Evolutionary conservation across 2,888 invertebrate species (phyloP).

Genomic region (Alcis repandata): DNA sequence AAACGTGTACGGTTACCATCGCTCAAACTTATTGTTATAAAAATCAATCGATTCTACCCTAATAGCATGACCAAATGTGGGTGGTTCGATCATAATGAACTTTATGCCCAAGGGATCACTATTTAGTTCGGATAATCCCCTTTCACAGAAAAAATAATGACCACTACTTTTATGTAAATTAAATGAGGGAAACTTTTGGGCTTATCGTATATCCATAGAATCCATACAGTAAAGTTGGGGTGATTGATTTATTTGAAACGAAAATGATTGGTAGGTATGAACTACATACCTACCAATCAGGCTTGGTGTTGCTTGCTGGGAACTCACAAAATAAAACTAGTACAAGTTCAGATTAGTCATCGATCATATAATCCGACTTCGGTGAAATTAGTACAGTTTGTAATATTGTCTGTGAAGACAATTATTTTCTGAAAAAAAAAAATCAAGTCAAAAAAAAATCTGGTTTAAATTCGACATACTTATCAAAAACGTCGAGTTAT

Average conservation of each 20-base stretch:
- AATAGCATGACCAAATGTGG: constrained; percentile 61
- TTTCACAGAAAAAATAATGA: constrained; percentile 82
- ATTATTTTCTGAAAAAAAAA: not conserved
- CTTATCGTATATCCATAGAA: constrained; percentile 33
- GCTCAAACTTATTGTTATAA: constrained; percentile 2
- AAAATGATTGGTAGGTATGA: constrained; percentile 56
- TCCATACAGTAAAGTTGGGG: constrained; percentile 57
- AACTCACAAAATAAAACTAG: no score
- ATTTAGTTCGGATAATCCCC: constrained; percentile 80
- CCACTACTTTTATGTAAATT: constrained; percentile 81
- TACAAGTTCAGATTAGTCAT: no score
- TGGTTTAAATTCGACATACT: no score
- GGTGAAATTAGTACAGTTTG: no score
- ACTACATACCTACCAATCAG: no score
- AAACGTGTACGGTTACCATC: not conserved
- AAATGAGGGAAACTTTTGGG: constrained; percentile 74
- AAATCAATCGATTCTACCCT: constrained; percentile 55
- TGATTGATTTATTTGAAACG: constrained; percentile 64
- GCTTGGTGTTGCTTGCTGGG: no score
- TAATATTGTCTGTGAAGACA: no score
- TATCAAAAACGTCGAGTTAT: no score
- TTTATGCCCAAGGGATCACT: constrained; percentile 76
- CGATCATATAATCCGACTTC: no score
- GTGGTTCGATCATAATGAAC: constrained; percentile 65
- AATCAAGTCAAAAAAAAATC: no score